phyloP scores from a whole-genome alignment of 2,888 invertebrate species.

The Machimus rusticus region DNA sequence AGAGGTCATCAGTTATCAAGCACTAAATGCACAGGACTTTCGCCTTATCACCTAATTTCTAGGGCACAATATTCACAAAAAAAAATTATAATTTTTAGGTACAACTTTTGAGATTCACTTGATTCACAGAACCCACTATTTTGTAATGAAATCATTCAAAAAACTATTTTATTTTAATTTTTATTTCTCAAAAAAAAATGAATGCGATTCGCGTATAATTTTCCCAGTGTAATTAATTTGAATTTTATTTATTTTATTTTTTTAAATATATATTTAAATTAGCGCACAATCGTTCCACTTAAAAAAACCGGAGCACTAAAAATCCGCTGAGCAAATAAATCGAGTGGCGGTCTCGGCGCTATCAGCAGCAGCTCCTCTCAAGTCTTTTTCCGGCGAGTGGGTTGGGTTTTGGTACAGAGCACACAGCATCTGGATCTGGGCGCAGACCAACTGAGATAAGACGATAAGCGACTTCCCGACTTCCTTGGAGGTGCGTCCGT shows the following conservation, averaged over 20 bases:
- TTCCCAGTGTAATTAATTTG: background rate
- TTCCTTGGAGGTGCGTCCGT: slow-evolving; percentile 14
- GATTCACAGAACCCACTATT: background rate
- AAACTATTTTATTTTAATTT: background rate
- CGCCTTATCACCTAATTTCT: background rate
- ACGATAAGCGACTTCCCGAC: background rate
- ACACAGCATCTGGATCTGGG: background rate
- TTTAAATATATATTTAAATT: background rate
- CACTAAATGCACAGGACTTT: background rate
- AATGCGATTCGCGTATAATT: background rate
- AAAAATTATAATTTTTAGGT: background rate
- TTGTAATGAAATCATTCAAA: background rate
- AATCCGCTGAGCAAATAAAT: background rate
- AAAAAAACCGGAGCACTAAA: background rate
- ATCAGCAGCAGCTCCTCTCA: background rate
- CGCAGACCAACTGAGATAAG: background rate
- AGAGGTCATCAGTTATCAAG: background rate
- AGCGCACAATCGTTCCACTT: background rate
- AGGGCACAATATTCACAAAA: background rate
- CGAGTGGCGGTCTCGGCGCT: background rate
- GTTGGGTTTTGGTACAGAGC: background rate
- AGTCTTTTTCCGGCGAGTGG: background rate
- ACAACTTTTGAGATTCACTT: background rate
- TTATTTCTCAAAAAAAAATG: background rate
- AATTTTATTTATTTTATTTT: background rate